Evolutionary conservation across 37 sponge, comb jelly and placozoan genomes (phyloP).

Genomic region (Theonella swinhoei): DNA sequence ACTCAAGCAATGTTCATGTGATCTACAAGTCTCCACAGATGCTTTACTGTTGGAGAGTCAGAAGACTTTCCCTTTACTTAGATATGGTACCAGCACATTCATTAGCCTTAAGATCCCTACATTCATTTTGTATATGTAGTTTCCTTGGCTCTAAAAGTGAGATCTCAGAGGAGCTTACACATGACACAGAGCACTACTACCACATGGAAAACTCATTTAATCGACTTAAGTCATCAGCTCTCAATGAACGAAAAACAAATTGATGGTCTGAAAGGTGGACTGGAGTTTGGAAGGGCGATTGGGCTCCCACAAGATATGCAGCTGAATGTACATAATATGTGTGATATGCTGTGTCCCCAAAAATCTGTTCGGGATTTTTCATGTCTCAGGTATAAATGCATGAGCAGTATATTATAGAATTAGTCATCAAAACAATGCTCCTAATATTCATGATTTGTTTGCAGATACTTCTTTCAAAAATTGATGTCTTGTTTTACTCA

Average conservation of each 20-base stretch:
- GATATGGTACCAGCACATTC: too few species aligned
- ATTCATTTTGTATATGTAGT: too few species aligned
- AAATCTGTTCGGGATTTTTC: neutral
- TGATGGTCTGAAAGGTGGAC: slow-evolving; percentile 1
- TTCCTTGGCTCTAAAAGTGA: neutral
- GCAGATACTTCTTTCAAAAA: too few species aligned
- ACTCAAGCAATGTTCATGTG: too few species aligned
- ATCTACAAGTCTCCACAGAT: too few species aligned
- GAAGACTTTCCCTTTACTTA: too few species aligned
- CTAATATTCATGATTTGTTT: too few species aligned
- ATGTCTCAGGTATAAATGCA: neutral
- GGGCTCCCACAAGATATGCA: slow-evolving; percentile 12
- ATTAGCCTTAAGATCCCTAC: too few species aligned
- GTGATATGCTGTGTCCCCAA: slow-evolving; percentile 9
- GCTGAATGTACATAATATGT: neutral
- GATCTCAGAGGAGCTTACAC: neutral
- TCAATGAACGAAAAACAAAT: neutral
- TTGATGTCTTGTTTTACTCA: too few species aligned
- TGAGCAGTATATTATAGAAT: too few species aligned
- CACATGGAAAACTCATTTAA: neutral
- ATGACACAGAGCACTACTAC: neutral
- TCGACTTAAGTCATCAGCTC: neutral
- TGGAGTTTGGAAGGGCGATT: slow-evolving; percentile 15
- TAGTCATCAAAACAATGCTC: too few species aligned
- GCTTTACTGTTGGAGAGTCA: too few species aligned